Evolutionary conservation across 1,140 invertebrate genomes (phyloP), one percentile per base, ranked within the genome.

Genomic region (Melitaea cinxia): DNA sequence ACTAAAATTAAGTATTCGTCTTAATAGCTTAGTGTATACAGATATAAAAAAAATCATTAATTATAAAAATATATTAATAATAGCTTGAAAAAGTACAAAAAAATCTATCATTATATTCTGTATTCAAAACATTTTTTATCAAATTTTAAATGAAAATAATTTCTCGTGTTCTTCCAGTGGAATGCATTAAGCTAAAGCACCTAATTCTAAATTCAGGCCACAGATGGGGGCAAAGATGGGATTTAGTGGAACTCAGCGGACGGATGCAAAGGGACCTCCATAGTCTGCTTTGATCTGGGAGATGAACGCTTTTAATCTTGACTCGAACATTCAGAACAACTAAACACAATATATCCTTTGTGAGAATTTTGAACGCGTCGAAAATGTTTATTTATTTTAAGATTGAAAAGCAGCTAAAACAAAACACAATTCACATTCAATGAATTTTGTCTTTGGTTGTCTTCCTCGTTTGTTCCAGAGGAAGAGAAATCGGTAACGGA

Each of bases 251-350:
- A 47, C 42, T 47, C 42, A 23, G 42, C 19, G 9, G 19, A 23
- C 21, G 54, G 54, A 57, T 57, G 54, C 42, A 33, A 45, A 57
- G 54, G 42, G 54, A 57, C 54, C 54, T 57, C 39, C 26, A 37
- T 26, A 42, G 35, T 28, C 39, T 17, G 19, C 53, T 56, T 56
- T 56, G 54, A 56, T 56, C 54, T 28, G 24, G 4, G 23, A 57
- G 54, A 57, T 57, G 45, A 57, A 57, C 54, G 54, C 39, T 57
- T 57, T 57, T 57, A 57, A 57, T 57, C 54, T 19, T 9, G 15
- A 39, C 35, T 56, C 24, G 17, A 45, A 19, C 39, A 45, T 45
- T 45, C 17, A 19, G 53, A 39, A 24, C 33, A 42, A 21, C 53
- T 56, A 56, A 42, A 39, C 53, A 56, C n/a, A n/a, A n/a, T n/a